Evolutionary conservation across 2,113 vertebrate genomes (phyloP), one percentile per base, ranked within the genome.

Genomic region (Siphamia tubifer): DNA sequence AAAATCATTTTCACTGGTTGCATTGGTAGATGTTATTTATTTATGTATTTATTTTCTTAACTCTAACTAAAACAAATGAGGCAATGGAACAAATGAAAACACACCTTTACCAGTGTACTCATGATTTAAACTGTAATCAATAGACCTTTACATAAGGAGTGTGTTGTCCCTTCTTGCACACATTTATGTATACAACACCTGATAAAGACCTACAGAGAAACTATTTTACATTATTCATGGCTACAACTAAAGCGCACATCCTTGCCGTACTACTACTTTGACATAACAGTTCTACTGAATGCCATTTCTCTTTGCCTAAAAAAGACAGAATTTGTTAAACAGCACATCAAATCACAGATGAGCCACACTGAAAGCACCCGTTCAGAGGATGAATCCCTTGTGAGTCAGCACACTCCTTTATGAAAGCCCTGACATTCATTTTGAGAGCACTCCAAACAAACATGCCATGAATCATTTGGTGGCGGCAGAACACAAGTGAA

Each of bases 361-460:
- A 77, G 35, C 23, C 55, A 21, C 15, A 25, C 51, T 36, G 19
- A 42, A 57, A 81, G 44, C 52, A 40, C 19, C 42, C 24, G 56
- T 74, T 64, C 45, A 42, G 19, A 62, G 27, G 63, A 72, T 77
- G 67, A 79, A 24, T 86, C 52, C 66, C 60, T 47, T 83, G 71
- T 81, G 86, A 88, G 82, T 85, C 81, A 83, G 83, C 30, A 11
- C 42, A 47, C 35, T 25, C 34, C 57, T 39, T 45, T 13, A 35
- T 15, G 16, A 62, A 62, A 25, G 8, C 21, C 42, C 28, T 5
- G 2, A 38, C 32, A 19, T 53, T 30, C n/a, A 53, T 56, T 57
- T 48, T 52, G 49, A 43, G 38, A 63, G 19, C 17, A 52, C 13
- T 61, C 6, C 15, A 61, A 40, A 27, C 17, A 34, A 63, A 55